phyloP scores from a whole-genome alignment of 1,140 invertebrate species.

The Euwallacea fornicatus region DNA sequence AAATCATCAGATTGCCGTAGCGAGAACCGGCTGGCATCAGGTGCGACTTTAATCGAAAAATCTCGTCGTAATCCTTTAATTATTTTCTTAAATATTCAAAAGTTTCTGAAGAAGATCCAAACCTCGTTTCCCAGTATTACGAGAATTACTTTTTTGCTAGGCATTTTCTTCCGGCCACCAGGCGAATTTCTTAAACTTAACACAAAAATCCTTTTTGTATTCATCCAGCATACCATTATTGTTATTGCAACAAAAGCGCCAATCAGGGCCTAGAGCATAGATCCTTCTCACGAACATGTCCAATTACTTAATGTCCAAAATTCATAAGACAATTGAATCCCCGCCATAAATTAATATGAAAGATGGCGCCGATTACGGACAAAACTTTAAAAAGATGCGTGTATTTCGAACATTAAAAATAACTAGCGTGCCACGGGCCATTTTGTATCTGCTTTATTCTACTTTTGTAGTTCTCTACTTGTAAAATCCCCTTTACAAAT shows the following conservation, averaged over 20 bases:
- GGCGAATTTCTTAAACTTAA: too few relatives aligned
- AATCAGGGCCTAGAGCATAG: not conserved
- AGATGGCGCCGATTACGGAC: constrained; percentile 36
- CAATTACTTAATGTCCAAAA: constrained; percentile 42
- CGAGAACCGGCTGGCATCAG: constrained; percentile 24
- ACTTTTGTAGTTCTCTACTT: constrained; percentile 29
- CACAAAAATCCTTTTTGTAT: too few relatives aligned
- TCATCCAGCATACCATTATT: too few relatives aligned
- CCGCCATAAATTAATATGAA: constrained; percentile 37
- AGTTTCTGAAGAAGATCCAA: constrained; percentile 16
- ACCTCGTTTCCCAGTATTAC: not conserved
- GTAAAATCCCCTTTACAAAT: constrained; percentile 27
- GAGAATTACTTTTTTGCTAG: constrained; percentile 20
- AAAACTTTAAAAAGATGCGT: constrained; percentile 39
- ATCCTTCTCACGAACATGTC: constrained; percentile 29
- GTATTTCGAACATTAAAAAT: constrained; percentile 38
- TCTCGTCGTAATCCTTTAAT: constrained; percentile 40
- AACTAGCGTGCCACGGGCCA: constrained; percentile 33
- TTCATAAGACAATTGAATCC: constrained; percentile 40
- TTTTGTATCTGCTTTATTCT: constrained; percentile 37
- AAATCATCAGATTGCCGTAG: constrained; percentile 26
- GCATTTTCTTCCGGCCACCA: not conserved
- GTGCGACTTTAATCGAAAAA: constrained; percentile 41
- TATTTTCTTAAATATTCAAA: constrained; percentile 42
- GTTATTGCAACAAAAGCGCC: too few relatives aligned